Evolutionary conservation across 2,888 invertebrate genomes (phyloP).

Genomic region (Parnassius smintheus): DNA sequence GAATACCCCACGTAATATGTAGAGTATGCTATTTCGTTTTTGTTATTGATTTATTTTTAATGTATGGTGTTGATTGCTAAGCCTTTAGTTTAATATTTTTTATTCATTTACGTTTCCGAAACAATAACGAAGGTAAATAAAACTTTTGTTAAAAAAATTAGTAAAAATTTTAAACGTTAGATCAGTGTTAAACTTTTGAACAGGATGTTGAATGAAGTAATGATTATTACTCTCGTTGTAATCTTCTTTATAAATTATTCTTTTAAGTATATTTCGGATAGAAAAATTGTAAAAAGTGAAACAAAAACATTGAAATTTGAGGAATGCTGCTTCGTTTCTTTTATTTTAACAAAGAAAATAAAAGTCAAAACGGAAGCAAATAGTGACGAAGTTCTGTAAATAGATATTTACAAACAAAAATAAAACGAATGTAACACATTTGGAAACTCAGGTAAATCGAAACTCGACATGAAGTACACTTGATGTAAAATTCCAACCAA

Average conservation of each 20-base stretch:
- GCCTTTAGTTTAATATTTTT: too few relatives aligned
- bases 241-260: neutral
- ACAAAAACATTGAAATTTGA: conserved; percentile 17
- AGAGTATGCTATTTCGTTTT: too few relatives aligned
- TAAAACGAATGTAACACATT: conserved; percentile 20
- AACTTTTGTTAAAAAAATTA: too few relatives aligned
- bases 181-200: too few relatives aligned
- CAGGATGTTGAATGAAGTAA: too few relatives aligned
- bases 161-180: too few relatives aligned
- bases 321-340: conserved; percentile 28
- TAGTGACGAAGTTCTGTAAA: conserved; percentile 20
- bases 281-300: conserved; percentile 10
- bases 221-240: neutral
- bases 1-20: too few relatives aligned
- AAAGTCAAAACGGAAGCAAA: conserved; percentile 26
- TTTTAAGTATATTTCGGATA: neutral
- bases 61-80: too few relatives aligned
- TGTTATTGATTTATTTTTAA: too few relatives aligned
- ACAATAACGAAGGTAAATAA: too few relatives aligned
- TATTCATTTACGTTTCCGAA: too few relatives aligned
- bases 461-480: conserved; percentile 23
- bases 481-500: conserved; percentile 14
- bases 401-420: conserved; percentile 22
- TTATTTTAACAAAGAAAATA: conserved; percentile 26
- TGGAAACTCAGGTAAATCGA: conserved; percentile 25